Base-by-base conservation (phyloP, 2,113 vertebrate genomes). In the Syrmaticus mikado region DNA sequence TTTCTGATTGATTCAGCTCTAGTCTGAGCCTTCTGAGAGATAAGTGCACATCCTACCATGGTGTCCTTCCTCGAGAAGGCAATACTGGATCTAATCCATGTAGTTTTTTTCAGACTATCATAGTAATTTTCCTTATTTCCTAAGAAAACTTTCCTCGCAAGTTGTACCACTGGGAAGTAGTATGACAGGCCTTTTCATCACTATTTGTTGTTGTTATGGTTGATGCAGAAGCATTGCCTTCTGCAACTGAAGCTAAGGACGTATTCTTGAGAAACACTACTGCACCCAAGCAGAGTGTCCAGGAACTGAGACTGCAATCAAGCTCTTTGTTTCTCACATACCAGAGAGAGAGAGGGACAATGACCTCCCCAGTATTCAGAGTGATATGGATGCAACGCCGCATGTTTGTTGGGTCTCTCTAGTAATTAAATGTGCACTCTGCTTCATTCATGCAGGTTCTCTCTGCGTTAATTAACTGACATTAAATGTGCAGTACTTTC, bases 21-120 rank as follows among this genome's bases (percentile, higher is more conserved):
- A 45, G 40, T 7, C 12, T 66, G 67, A 79, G 46, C 32, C 52
- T 76, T 20, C 5, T 24, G 14, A 83, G 62, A 46, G 11, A 1
- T 10, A 4, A 18, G 7, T 7, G 11, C 1, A 0, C 28, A 76
- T 68, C 68, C 34, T 60, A 40, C 21, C 2, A 7, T 13, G 30
- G n/a, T 17, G 21, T 71, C 91, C 76, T 48, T 55, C 50, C 83
- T 53, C 27, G 58, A 57, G 82, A 76, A 25, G 50, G 57, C 55
- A 90, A 79, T 80, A 36, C 64, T 58, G 50, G 62, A 80, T 70
- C 7, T 28, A 40, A 38, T 8, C 58, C 73, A 28, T 36, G 38
- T n/a, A 22, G 38, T 25, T 71, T 43, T 86, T 80, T 84, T 58
- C 43, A 79, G 21, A 43, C 38, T 71, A 8, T 55, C 17, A 46